These are phyloP conservation scores for Pholis gunnellus DNA, from an alignment of 2,113 vertebrate genomes.

Conservation along the genomic window DNA sequence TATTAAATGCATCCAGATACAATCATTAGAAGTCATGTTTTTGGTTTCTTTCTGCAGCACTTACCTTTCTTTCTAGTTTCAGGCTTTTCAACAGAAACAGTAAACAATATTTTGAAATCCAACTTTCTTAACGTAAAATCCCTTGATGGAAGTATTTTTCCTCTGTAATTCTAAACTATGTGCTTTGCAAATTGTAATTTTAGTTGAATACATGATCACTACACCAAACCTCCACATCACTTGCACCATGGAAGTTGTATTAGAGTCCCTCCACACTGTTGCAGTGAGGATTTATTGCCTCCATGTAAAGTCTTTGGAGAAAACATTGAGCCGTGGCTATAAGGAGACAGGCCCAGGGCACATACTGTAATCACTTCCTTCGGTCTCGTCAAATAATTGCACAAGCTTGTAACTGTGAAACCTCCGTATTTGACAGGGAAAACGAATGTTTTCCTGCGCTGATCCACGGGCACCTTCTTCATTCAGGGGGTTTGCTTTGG, in stretches of 20 bases:
- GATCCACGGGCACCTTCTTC: constrained; percentile 78
- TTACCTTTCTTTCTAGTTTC: neutral
- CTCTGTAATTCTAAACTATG: neutral
- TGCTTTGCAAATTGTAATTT: neutral
- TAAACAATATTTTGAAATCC: neutral
- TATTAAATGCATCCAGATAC: neutral
- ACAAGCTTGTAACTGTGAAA: constrained; percentile 72
- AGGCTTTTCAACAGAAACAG: neutral
- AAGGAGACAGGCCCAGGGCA: constrained; percentile 43
- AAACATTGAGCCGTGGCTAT: constrained; percentile 42
- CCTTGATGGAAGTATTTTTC: neutral
- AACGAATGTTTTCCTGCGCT: constrained; percentile 78
- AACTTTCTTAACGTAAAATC: neutral
- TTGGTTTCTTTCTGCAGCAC: neutral
- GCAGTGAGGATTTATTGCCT: constrained; percentile 54
- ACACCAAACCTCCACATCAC: neutral
- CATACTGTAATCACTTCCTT: constrained; percentile 56
- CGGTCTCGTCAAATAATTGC: constrained; percentile 60
- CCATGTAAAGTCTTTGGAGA: constrained; percentile 34
- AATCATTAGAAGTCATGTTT: neutral
- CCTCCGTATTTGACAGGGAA: constrained; percentile 72
- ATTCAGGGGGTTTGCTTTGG: constrained; percentile 81
- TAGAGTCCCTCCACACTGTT: constrained; percentile 14
- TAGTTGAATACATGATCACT: neutral
- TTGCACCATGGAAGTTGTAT: constrained; percentile 7